Evolutionary conservation across 1,140 invertebrate species (phyloP), one percentile per base, ranked within the genome.

Genomic region (Gonioctena quinquepunctata): DNA sequence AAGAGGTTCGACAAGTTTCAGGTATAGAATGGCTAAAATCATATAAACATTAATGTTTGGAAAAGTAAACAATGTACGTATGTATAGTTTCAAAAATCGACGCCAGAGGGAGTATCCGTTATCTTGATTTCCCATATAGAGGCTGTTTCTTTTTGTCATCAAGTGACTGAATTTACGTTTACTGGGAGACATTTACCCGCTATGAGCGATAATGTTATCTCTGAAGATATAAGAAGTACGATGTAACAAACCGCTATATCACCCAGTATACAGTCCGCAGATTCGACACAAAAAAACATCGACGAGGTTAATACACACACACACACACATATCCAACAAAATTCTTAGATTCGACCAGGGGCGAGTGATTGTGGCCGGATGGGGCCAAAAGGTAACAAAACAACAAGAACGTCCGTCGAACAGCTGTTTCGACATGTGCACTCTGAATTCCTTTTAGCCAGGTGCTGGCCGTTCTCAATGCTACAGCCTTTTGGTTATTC

Each of bases 371-470:
- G n/a, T 25, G 23, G 28, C 63, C 71, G 68, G 66, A 70, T 66
- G 68, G 68, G 33, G 61, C 11, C 70, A 73, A 70, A 56, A 63
- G 59, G 27, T 26, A 61, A 66, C 21, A 65, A 64, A 65, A 63
- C 22, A 61, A 66, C 21, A 65, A 64, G 69, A 63, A 73, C 22
- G 72, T 74, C 69, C 72, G 66, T 26, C 56, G 28, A 62, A 71
- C 72, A 74, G 57, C 72, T 74, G 72, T 69, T 65, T 59, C 72
- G 72, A 74, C 72, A 74, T 74, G 69, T 61, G 33, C 33, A 61
- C 50, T 59, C 23, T 54, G 57, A 69, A 74, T 74, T 74, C 72
- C 72, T 69, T 71, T 69, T 68, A 18, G 56, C 72, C 72, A 74
- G 72, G 69, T 74, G 72, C 63, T 22, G 22, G 16, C 0, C 16